Conservation (phyloP, 2,113 vertebrate species). For the Beaufortia kweichowensis region DNA sequence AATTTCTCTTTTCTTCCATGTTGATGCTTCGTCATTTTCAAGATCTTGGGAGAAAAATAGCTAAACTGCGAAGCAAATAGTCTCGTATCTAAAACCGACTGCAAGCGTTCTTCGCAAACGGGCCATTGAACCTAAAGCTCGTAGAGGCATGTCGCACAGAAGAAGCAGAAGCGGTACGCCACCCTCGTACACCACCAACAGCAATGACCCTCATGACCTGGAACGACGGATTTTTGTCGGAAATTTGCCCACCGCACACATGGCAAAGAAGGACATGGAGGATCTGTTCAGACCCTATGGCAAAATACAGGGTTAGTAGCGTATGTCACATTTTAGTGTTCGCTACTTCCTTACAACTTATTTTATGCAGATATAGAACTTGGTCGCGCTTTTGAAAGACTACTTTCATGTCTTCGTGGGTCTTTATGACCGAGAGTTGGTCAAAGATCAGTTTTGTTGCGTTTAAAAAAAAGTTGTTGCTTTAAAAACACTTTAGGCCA, state of each 20-base stretch:
- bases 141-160: constrained; percentile 80
- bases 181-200: constrained; percentile 75
- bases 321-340: constrained; percentile 20
- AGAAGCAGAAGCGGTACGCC: constrained; percentile 78
- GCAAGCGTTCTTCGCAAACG: constrained; percentile 45
- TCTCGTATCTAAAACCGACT: constrained; percentile 42
- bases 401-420: too few relatives aligned
- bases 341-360: neutral
- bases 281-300: constrained; percentile 82
- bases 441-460: neutral
- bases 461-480: constrained; percentile 20
- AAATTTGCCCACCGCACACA: constrained; percentile 86
- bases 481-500: constrained; percentile 33
- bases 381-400: neutral
- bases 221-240: constrained; percentile 89
- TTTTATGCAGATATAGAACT: neutral
- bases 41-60: constrained; percentile 67
- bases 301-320: constrained; percentile 85
- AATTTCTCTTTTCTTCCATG: constrained; percentile 68
- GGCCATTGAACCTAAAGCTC: constrained; percentile 42
- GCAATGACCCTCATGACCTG: constrained; percentile 83
- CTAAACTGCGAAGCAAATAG: constrained; percentile 43
- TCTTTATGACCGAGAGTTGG: neutral
- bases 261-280: constrained; percentile 86
- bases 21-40: constrained; percentile 72